Evolutionary conservation across 2,113 vertebrate species (phyloP).

Genomic region (Stegastes partitus): DNA sequence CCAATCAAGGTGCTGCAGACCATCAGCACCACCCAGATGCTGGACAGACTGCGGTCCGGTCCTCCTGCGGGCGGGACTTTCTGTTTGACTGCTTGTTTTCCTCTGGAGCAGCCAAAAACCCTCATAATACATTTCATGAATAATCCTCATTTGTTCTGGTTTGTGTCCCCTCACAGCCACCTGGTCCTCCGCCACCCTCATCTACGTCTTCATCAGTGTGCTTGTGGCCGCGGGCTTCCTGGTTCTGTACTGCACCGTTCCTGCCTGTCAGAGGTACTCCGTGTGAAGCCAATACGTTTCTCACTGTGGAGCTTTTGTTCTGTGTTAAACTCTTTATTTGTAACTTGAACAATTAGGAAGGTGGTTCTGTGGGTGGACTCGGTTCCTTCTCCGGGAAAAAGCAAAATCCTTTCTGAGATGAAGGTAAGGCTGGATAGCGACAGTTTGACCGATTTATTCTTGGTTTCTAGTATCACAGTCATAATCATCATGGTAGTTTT

Average conservation of each 20-base stretch:
- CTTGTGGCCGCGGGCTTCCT: constrained; percentile 51
- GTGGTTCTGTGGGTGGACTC: constrained; percentile 66
- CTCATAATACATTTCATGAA: neutral
- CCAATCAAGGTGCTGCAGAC: constrained; percentile 12
- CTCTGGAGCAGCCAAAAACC: neutral
- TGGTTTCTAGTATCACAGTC: neutral
- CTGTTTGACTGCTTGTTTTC: neutral
- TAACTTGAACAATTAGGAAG: constrained; percentile 45
- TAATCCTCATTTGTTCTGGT: neutral
- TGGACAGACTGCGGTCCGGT: too few relatives aligned
- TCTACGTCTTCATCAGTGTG: constrained; percentile 57
- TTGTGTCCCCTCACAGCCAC: constrained; percentile 50
- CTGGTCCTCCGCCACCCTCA: constrained; percentile 28
- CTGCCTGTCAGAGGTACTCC: constrained; percentile 73
- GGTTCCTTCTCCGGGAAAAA: constrained; percentile 77
- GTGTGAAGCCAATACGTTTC: neutral
- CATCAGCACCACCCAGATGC: neutral
- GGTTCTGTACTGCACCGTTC: constrained; percentile 64
- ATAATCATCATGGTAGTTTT: neutral
- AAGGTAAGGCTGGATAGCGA: constrained; percentile 56
- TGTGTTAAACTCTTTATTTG: neutral
- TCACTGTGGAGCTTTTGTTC: neutral
- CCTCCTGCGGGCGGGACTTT: neutral
- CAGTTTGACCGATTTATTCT: neutral
- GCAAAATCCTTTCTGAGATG: constrained; percentile 71